Evolutionary conservation across 2,113 vertebrate species (phyloP), one percentile per base, ranked within the genome.

Genomic region (Gobiocypris rarus): DNA sequence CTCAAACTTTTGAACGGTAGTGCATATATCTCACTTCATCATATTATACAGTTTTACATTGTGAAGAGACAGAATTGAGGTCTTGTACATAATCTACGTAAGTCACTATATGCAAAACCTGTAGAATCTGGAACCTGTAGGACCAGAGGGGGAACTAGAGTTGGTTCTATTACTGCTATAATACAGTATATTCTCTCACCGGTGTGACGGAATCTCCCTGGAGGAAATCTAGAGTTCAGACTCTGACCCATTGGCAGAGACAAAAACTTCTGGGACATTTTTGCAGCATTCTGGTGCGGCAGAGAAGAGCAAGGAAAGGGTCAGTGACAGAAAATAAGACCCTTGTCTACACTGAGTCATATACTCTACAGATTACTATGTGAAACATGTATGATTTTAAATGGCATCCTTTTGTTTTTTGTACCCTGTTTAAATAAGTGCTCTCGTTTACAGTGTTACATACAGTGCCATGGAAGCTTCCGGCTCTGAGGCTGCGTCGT

Each of bases 401-500:
- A 56, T 19, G 3, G 19, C 65, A 69, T 38, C 34, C 5, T 38
- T 38, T 38, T 38, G 34, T 38, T 38, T 38, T 38, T 38, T 38
- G 34, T 38, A 61, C 24, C 24, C 58, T 19, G 6, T 50, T 34
- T 34, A 34, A 31, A 75, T 76, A 76, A 76, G 50, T 56, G 9
- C 10, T 56, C 31, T 48, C 0, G 48, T 4, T n/a, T 31, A 43
- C 17, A 69, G 22, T 54, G 26, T 14, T 80, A 54, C 89, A 84
- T 87, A 98, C 98, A 90, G 91, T 56, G 87, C 89, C 90, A 5
- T 94, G 94, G 5, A 94, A 95, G 92, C 92, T 96, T 3, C 94
- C 95, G 19, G 95, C 95, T 82, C 95, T 91, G 71, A 98, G 86
- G 92, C 97, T 98, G 63, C 96, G 95, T 14, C 96, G 93, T 75